Base-by-base conservation (phyloP, 1,140 invertebrate species). In the Neodiprion pinetum region DNA sequence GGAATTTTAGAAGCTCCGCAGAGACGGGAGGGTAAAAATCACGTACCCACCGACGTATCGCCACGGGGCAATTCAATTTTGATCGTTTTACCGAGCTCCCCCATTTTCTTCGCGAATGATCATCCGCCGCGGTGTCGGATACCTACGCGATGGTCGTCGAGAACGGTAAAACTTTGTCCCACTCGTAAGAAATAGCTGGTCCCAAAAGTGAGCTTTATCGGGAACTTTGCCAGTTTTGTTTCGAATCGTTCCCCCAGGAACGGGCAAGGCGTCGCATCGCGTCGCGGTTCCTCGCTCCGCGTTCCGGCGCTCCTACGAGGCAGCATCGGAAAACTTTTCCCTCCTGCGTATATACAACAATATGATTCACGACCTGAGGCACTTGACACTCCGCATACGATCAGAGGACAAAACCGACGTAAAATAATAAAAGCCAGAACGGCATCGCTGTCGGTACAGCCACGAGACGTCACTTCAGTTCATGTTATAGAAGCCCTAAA, bases 171-270 rank as follows among this genome's bases (percentile, higher is more conserved):
- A 61, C 11, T 61, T 61, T 61, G 53, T 61, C 53, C n/a, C 53
- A 12, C 53, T 61, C 53, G 53, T 61, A 61, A 61, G 53, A 61
- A 61, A 61, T 61, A 61, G 67, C 11, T 23, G 40, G 5, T 69
- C 67, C 67, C 67, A 69, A 69, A 69, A 21, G 67, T 69, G 23
- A 23, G 40, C 21, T 69, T 69, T 69, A 69, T 69, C 67, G 40
- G 67, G 67, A 69, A 69, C 14, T 21, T 47, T 21, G 67, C 67
- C 67, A 69, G 67, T 69, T 69, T 69, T 47, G 21, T 23, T 21
- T 47, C 17, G 40, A 69, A 69, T 69, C 40, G 67, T 69, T 23
- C 67, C 67, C 67, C 17, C 10, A 47, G 40, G 67, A 69, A 47
- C 17, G 12, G 61, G 0, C 61, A 21, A 4, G 12, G 61, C 61